phyloP scores from a whole-genome alignment of 2,888 invertebrate species.

The Steinernema carpocapsae region DNA sequence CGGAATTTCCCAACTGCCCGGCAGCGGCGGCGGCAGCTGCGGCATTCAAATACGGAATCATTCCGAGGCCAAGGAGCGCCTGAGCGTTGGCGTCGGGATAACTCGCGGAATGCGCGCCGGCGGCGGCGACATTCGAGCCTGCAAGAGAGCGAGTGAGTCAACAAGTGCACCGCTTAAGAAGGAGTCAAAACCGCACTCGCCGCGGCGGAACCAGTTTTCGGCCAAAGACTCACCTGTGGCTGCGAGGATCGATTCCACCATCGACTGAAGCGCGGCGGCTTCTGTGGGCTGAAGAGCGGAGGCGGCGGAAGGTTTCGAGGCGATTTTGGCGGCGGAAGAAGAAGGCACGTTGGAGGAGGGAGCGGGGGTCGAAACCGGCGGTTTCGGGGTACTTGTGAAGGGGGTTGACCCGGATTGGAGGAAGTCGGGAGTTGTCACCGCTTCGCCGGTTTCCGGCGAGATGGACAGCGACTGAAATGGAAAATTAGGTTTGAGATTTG shows the following conservation, averaged over 20 bases:
- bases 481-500: background rate
- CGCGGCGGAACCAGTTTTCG: slow-evolving; percentile 3
- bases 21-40: slow-evolving; percentile 16
- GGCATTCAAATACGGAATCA: slow-evolving; percentile 21
- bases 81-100: slow-evolving; percentile 13
- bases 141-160: background rate
- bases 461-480: slow-evolving; percentile 1
- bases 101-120: background rate
- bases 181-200: background rate
- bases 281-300: background rate
- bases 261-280: slow-evolving; percentile 20
- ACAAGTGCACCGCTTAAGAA: slow-evolving; percentile 4
- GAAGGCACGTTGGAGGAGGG: slow-evolving; percentile 24
- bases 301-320: no score
- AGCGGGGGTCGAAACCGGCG: background rate
- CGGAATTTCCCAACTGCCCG: no score
- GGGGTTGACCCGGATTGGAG: background rate
- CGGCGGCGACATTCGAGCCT: slow-evolving; percentile 26
- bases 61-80: slow-evolving; percentile 17
- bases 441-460: slow-evolving; percentile 21
- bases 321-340: background rate
- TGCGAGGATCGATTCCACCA: slow-evolving; percentile 33
- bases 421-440: background rate
- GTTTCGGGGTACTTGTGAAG: slow-evolving; percentile 5
- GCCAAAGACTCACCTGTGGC: background rate